These are phyloP conservation scores for Rhynchotus rufescens DNA, from an alignment of 2,797 vertebrate genomes.

Conservation along the genomic window DNA sequence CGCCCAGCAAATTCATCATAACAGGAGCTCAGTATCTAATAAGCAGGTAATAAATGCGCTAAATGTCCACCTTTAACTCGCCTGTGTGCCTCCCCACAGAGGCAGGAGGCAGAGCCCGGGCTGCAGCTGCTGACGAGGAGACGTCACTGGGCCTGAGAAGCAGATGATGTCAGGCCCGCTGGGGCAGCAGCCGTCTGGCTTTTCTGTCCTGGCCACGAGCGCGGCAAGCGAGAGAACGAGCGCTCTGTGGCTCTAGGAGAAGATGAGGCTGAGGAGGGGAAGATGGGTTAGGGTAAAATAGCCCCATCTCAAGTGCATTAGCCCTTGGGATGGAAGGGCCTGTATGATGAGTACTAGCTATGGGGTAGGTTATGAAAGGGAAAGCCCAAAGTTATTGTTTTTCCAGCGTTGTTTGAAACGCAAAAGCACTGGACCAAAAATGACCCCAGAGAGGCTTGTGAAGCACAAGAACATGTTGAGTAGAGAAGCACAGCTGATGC, in stretches of 20 bases:
- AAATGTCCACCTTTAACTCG: constrained; percentile 60
- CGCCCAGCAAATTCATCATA: constrained; percentile 60
- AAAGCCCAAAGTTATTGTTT: background rate
- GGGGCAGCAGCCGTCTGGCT: constrained; percentile 6
- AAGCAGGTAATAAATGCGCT: constrained; percentile 59
- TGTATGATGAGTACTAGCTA: background rate
- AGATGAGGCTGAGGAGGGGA: background rate
- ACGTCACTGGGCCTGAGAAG: background rate
- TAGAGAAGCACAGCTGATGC: background rate
- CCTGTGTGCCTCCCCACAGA: background rate
- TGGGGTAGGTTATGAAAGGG: background rate
- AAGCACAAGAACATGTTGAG: background rate
- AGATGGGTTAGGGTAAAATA: background rate
- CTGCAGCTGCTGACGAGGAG: constrained; percentile 21
- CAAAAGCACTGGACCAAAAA: background rate
- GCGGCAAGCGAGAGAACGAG: background rate
- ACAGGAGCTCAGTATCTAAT: constrained; percentile 60
- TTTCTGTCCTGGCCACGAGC: background rate
- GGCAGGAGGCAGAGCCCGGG: background rate
- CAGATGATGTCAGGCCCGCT: constrained; percentile 14
- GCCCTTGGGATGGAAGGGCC: background rate
- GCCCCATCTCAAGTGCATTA: background rate
- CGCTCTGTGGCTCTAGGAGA: background rate
- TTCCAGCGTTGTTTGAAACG: background rate
- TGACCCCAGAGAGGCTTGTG: background rate